Percentiles rank a stretch among this genome's conserved stretches.
These are phyloP conservation scores for Pseudopleuronectes americanus DNA, from an alignment of 2,797 vertebrate species.

Conservation along the genomic window DNA sequence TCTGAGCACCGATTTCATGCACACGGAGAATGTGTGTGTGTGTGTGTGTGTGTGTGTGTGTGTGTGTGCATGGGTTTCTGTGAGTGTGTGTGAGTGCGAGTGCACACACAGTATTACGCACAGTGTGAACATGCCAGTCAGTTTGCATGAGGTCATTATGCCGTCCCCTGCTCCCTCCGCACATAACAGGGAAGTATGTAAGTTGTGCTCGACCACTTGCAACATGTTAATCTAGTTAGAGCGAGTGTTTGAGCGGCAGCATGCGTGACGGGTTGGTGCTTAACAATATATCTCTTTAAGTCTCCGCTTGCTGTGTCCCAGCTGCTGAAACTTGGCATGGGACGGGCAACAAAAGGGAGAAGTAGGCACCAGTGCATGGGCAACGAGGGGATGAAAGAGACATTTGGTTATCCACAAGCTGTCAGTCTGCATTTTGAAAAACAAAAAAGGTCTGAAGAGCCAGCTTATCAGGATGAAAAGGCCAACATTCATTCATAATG, in stretches of 20 bases:
- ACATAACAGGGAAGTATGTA: constrained; percentile 34
- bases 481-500: constrained; percentile 23
- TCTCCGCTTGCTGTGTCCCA: constrained; percentile 65
- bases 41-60: background rate
- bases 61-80: background rate
- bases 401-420: constrained; percentile 26
- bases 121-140: constrained; percentile 60
- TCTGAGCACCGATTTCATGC: constrained; percentile 81
- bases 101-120: constrained; percentile 10
- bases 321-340: constrained; percentile 72
- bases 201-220: constrained; percentile 48
- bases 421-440: constrained; percentile 16
- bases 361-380: constrained; percentile 53
- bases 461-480: constrained; percentile 18
- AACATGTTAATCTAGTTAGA: constrained; percentile 73
- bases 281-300: constrained; percentile 77
- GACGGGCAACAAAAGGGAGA: constrained; percentile 48
- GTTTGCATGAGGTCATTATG: constrained; percentile 61
- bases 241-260: constrained; percentile 65
- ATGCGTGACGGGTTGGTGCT: constrained; percentile 62
- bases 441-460: background rate
- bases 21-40: constrained; percentile 1
- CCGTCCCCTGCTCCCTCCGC: constrained; percentile 34
- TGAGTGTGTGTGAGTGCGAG: constrained; percentile 1
- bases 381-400: constrained; percentile 31